phyloP scores from a whole-genome alignment of 2,888 invertebrate genomes.

The Pyrrhia umbra region DNA sequence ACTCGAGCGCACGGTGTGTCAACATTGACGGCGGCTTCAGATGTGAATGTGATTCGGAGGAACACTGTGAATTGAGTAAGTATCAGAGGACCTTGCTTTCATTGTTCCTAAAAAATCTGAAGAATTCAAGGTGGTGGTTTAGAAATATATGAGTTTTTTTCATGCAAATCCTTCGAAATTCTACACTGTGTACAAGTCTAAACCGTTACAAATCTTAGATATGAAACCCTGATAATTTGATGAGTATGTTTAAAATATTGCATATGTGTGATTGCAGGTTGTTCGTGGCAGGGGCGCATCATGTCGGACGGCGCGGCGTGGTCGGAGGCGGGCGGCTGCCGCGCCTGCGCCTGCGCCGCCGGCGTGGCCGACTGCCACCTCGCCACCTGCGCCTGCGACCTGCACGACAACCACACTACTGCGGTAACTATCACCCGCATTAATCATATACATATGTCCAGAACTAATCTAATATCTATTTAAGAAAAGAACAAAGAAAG shows the following conservation, averaged over 20 bases:
- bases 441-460: too few relatives aligned
- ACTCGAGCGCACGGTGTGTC: slow-evolving; percentile 93
- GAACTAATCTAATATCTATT: too few relatives aligned
- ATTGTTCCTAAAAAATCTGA: too few relatives aligned
- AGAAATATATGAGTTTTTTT: too few relatives aligned
- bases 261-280: slow-evolving; percentile 86
- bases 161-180: too few relatives aligned
- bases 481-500: too few relatives aligned
- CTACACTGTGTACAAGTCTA: too few relatives aligned
- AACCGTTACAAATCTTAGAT: too few relatives aligned
- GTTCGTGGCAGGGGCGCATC: slow-evolving; percentile 93
- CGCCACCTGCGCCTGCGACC: slow-evolving; percentile 92
- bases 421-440: slow-evolving; percentile 63
- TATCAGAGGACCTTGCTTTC: slow-evolving; percentile 53
- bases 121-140: too few relatives aligned
- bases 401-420: slow-evolving; percentile 72
- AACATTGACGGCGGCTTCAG: slow-evolving; percentile 95
- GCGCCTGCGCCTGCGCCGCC: slow-evolving; percentile 84
- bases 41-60: slow-evolving; percentile 92
- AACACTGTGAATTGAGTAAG: slow-evolving; percentile 92
- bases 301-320: slow-evolving; percentile 90
- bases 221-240: too few relatives aligned
- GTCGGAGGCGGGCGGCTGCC: slow-evolving; percentile 87
- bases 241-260: background rate
- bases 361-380: slow-evolving; percentile 93